Evolutionary conservation across 2,888 invertebrate genomes (phyloP), one percentile per base, ranked within the genome.

Genomic region (Sminthurides aquaticus): DNA sequence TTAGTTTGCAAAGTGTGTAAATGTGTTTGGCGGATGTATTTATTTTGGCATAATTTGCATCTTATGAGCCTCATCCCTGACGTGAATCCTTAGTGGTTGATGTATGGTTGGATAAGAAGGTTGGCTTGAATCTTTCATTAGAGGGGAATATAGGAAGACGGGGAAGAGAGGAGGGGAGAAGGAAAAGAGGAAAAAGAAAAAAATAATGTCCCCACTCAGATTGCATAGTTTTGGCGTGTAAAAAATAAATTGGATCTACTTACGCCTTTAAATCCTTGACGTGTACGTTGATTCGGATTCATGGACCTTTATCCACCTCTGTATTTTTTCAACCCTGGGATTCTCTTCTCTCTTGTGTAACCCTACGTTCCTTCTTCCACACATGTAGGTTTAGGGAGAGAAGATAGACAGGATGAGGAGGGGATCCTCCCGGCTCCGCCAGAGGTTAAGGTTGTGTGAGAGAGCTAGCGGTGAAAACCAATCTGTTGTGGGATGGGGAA

Each of bases 401-500:
- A n/a, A n/a, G n/a, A n/a, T n/a, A 52, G 52, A 52, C 52, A 20
- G 20, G 58, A 58, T 8, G n/a, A 29, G 5, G 60, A 5, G 43
- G 20, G 20, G n/a, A n/a, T n/a, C n/a, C n/a, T n/a, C n/a, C n/a
- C n/a, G n/a, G n/a, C n/a, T n/a, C n/a, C n/a, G n/a, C n/a, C n/a
- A n/a, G 8, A 26, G 49, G 24, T 20, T 60, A 20, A 48, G 49
- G 24, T 48, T 59, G 43, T 59, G 59, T 43, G n/a, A n/a, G n/a
- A n/a, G 59, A 29, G 25, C 20, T 5, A 25, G 59, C 52, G 52
- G 52, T 52, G 52, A 52, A 71, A 67, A 71, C 70, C 69, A 70
- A 72, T 72, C 70, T 70, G 72, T 69, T 69, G 68, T 67, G 65
- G 67, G 70, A 70, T 65, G 65, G 66, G 62, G 64, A 67, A 67